Percentiles rank a stretch among this genome's conserved stretches.
These are phyloP conservation scores for Pardosa pseudoannulata DNA, from an alignment of 2,888 invertebrate genomes.

Conservation along the genomic window DNA sequence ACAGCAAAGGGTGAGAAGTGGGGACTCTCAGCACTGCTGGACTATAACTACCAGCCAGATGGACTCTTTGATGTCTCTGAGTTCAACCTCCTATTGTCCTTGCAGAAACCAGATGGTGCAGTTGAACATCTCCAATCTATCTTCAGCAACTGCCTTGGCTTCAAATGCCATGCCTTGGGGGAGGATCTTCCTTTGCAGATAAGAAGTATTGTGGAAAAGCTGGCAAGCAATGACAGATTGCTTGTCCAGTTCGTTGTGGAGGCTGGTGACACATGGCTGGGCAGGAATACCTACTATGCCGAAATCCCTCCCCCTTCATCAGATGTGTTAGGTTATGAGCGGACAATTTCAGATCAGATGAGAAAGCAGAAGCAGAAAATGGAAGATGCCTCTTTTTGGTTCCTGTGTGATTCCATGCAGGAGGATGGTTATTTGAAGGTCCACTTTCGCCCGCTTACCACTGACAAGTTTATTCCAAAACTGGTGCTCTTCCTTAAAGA, in stretches of 20 bases:
- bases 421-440: neutral
- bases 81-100: neutral
- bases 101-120: too few relatives aligned
- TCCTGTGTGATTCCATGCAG: slow-evolving; percentile 15
- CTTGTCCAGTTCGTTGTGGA: neutral
- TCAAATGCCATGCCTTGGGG: neutral
- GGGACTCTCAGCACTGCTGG: neutral
- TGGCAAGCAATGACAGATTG: neutral
- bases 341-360: neutral
- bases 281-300: neutral
- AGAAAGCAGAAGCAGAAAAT: neutral
- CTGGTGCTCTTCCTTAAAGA: slow-evolving; percentile 35
- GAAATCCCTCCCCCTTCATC: neutral
- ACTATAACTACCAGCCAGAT: neutral
- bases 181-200: too few relatives aligned
- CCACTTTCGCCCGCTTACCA: neutral
- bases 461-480: slow-evolving; percentile 20
- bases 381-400: neutral
- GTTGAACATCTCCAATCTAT: neutral
- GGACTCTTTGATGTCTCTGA: neutral
- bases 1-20: neutral
- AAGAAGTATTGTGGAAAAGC: neutral
- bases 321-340: neutral
- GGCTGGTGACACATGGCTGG: neutral
- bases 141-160: neutral